phyloP scores from a whole-genome alignment of 1,140 invertebrate genomes.

The Uloborus diversus region DNA sequence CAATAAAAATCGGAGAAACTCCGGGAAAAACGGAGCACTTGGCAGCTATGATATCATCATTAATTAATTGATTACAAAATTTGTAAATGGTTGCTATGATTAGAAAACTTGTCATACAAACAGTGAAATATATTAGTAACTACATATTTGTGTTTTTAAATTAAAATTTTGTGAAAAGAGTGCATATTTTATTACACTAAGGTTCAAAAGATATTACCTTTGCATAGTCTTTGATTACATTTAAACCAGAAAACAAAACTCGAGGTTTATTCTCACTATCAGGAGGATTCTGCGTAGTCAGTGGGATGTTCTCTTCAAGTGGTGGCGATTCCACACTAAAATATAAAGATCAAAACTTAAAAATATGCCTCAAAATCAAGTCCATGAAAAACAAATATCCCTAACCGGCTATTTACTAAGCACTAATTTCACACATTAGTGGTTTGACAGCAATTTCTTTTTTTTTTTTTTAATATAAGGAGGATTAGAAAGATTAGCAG shows the following conservation, averaged over 20 bases:
- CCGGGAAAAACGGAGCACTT: no score
- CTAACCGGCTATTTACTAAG: no score
- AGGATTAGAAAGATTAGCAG: no score
- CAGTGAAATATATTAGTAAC: not conserved
- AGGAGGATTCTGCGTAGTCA: conserved; percentile 57
- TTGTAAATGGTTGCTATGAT: not conserved
- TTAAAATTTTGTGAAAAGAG: no score
- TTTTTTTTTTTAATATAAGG: no score
- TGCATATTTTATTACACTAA: no score
- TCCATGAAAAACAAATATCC: no score
- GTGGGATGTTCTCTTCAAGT: conserved; percentile 52
- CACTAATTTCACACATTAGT: no score
- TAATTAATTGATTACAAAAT: not conserved
- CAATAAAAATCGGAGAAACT: no score
- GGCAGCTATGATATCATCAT: no score
- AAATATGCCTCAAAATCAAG: not conserved
- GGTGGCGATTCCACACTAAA: conserved; percentile 34
- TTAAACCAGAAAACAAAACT: conserved; percentile 56
- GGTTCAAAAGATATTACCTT: conserved; percentile 41
- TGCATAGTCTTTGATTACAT: conserved; percentile 30
- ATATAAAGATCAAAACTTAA: not conserved
- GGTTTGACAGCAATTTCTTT: no score
- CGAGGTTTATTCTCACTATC: conserved; percentile 42
- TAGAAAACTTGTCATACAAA: not conserved
- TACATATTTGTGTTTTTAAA: no score